A percentile compares a stretch with the other conserved stretches of the same genome.
Conservation (phyloP, 2,113 vertebrate genomes). For the Pungitius pungitius region DNA sequence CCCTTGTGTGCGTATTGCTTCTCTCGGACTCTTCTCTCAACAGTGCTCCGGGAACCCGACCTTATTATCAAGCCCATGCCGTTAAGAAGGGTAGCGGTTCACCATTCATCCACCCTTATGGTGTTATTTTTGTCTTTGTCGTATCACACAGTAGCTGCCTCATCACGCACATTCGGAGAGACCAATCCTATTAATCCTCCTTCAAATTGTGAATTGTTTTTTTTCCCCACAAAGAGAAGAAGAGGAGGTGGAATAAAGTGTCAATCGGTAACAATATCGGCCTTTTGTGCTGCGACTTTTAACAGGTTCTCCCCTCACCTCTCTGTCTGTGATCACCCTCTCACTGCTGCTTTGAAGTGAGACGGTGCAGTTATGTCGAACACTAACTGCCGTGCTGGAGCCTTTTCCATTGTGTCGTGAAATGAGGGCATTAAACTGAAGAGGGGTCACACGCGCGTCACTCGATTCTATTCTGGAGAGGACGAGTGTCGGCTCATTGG, state of each 20-base stretch:
- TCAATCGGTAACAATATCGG: conserved; percentile 25
- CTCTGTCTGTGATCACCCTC: conserved; percentile 28
- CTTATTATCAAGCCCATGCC: conserved; percentile 10
- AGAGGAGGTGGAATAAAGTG: conserved; percentile 13
- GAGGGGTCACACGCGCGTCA: conserved; percentile 24
- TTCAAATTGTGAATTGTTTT: background rate
- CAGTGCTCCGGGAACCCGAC: background rate
- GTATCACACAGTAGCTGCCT: conserved; percentile 15
- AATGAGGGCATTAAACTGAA: conserved; percentile 20
- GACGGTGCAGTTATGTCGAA: background rate
- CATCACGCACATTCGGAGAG: background rate
- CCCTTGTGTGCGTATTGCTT: background rate
- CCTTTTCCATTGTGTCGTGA: conserved; percentile 20
- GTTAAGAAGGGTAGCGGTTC: conserved; percentile 12
- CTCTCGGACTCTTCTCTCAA: background rate
- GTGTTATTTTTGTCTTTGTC: conserved; percentile 12
- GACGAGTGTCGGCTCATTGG: background rate
- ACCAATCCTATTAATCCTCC: conserved; percentile 15
- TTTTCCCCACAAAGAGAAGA: background rate
- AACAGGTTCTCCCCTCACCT: conserved; percentile 16
- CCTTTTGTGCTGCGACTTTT: conserved; percentile 5
- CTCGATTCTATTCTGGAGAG: background rate
- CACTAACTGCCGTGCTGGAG: conserved; percentile 2
- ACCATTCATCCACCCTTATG: conserved; percentile 16
- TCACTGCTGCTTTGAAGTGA: conserved; percentile 13